A percentile compares a stretch with the other conserved stretches of the same genome.
These are phyloP conservation scores for Agrypnia vestita DNA, from an alignment of 1,140 invertebrate species.

Conservation along the genomic window DNA sequence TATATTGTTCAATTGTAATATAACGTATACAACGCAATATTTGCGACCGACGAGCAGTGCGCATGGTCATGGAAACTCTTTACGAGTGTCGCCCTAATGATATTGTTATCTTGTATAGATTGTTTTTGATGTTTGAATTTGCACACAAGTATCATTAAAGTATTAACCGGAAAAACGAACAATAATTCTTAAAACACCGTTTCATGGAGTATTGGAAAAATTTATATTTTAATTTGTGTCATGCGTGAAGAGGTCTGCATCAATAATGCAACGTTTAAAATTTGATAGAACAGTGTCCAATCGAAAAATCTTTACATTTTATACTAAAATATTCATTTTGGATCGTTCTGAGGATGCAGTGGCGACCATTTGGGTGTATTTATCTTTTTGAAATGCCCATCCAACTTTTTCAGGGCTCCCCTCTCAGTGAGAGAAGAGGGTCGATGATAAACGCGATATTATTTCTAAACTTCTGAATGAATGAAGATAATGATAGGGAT, in stretches of 20 bases:
- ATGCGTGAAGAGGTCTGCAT: neutral
- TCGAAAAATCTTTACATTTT: constrained; percentile 17
- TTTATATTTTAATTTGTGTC: neutral
- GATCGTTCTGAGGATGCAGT: constrained; percentile 21
- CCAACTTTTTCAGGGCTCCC: constrained; percentile 11
- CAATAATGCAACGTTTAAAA: constrained; percentile 8
- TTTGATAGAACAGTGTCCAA: constrained; percentile 18
- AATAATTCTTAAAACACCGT: no score
- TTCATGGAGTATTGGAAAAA: neutral
- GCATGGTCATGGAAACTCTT: no score
- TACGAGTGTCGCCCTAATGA: no score
- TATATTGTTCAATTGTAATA: constrained; percentile 33
- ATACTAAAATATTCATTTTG: constrained; percentile 16
- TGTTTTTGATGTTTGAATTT: no score
- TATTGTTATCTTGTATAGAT: no score
- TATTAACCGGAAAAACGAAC: no score
- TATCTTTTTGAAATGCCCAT: neutral
- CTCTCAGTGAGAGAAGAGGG: no score
- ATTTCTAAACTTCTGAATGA: neutral
- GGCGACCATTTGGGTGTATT: neutral
- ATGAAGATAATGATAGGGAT: no score
- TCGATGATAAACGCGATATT: no score
- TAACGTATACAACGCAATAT: neutral
- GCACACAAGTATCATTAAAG: no score
- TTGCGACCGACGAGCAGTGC: no score